Evolutionary conservation across 2,113 vertebrate species (phyloP), one percentile per base, ranked within the genome.

Genomic region (Delphinapterus leucas): DNA sequence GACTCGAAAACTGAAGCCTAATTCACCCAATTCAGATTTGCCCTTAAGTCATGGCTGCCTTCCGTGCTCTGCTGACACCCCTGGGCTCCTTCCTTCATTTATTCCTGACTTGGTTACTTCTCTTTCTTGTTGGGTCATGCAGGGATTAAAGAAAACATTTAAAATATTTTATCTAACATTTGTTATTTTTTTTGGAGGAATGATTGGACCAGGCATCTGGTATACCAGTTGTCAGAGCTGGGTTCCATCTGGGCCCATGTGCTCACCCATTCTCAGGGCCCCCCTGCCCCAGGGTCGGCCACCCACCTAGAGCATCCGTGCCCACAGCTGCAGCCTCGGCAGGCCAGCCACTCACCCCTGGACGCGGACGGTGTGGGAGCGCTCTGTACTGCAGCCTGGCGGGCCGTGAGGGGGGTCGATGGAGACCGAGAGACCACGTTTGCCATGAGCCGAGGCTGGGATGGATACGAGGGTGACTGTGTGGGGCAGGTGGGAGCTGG

Each of bases 391-490:
- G 2, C 98, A 99, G 96, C 99, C 98, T 0, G 98, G 98, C 0
- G 98, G 98, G 97, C 99, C 98, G 26, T 98, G 98, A 0, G 98
- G 98, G 91, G 99, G 99, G 97, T 99, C 99, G 6, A 99, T 99
- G 98, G 99, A 99, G 95, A 99, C 99, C 0, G 99, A 99, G 97
- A 99, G 99, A 65, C 99, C 99, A 0, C 99, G 99, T 33, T 99
- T 99, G 90, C 99, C 99, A 1, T 99, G 99, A 0, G 99, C 97
- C 8, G 99, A 99, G 91, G 99, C 99, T 0, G 99, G 99, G 97
- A 99, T 99, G 98, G 99, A 99, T 79, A 99, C 99, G 0, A 99
- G 98, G 0, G 99, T 99, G 96, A 99, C 99, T 0, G 99, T 99
- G 98, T 99, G 99, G n/a, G 99, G 99, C 97, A 99, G 99, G 91